Base-by-base conservation (phyloP, 2,888 invertebrate genomes). In the Sicus ferrugineus region DNA sequence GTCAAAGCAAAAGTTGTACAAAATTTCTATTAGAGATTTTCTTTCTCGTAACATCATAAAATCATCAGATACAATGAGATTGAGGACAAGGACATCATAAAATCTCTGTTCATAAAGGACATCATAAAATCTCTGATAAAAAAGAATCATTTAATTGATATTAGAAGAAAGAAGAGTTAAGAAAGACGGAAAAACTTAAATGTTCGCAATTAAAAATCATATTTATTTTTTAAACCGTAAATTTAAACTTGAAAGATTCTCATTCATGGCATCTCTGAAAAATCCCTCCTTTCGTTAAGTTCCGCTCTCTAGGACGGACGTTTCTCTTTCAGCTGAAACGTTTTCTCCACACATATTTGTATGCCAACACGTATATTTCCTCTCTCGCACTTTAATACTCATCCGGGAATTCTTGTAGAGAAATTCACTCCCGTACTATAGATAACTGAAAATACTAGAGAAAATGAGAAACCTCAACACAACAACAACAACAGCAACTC, bases 261-360 rank as follows among this genome's bases (percentile, higher is more conserved):
- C 3, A n/a, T 16, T 42, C 42, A 42, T 42, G 48, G 65, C 38
- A 65, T 23, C 65, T 65, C 52, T 52, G 2, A 23, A 42, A 61
- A 9, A n/a, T 30, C 19, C 11, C 73, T 52, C 71, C 78, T 75
- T 75, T 77, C 19, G 48, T 19, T 54, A 11, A 26, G 31, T 73
- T 77, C 77, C 78, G 80, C 79, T 80, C 78, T 42, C 16, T 42
- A 42, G 42, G n/a, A 16, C 4, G 42, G 14, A 34, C 9, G 9
- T 34, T 14, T 34, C 2, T 9, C 11, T 42, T 9, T 42, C 4
- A 42, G 9, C 3, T 75, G 77, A 79, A 80, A 78, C 80, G 78
- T 75, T 76, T 70, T 16, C 16, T 31, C 4, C 23, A 7, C 19
- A 28, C 21, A 34, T 19, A 56, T 16, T 38, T 42, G 26, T 26